Base-by-base conservation (phyloP, 2,888 invertebrate genomes). In the Rhyacophila evoluta region DNA sequence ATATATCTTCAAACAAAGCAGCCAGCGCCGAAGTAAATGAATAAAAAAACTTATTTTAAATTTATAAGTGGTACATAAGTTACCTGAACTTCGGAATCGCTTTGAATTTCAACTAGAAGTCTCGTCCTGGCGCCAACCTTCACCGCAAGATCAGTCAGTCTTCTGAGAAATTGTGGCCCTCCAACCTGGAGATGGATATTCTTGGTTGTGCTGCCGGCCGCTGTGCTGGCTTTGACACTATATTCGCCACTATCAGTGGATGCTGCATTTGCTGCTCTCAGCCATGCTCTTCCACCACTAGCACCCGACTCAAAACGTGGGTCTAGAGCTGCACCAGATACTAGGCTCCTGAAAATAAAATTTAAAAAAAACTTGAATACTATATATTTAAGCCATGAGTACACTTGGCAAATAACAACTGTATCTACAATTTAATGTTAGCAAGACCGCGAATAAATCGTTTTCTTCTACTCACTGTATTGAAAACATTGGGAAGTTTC, bases 71-170 rank as follows among this genome's bases (percentile, higher is more conserved):
- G n/a, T n/a, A n/a, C n/a, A n/a, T n/a, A n/a, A n/a, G 87, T 85
- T 86, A 95, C 97, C 92, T 94, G 94, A 83, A 94, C 92, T 85
- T 94, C 95, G 69, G 94, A 92, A 72, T 94, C 92, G 87, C 95
- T 95, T 85, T 93, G 90, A 82, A 96, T 94, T 88, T 97, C 96
- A 71, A 96, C 95, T 71, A 97, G 91, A 85, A 97, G 94, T 83
- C 96, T 90, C 0, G 95, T 95, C 84, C 96, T 91, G 67, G 96
- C 95, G 85, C 97, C 97, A 85, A 97, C 96, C 89, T 97, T 96
- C 80, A 96, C 96, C 11, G 95, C 93, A 75, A 97, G 92, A 87
- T 97, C 96, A 85, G 94, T 94, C 74, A 97, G 92, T 81, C 96
- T 91, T 81, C 97, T 92, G 81, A 96, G 89, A 88, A 98, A 97